Conservation (phyloP, 2,888 invertebrate genomes). For the Halictus ligatus region DNA sequence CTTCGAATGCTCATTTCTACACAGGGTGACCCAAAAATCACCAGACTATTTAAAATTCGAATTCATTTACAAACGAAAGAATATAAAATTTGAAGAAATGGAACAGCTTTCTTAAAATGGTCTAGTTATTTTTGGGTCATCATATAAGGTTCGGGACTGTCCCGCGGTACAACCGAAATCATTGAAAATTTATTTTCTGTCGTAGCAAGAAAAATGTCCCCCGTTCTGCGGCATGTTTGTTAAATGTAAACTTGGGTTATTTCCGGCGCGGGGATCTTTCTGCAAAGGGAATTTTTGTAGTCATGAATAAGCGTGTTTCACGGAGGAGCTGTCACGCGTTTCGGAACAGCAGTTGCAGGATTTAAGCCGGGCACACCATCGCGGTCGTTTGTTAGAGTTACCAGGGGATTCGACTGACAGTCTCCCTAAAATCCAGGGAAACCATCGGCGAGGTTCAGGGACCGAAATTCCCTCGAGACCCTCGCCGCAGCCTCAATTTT, state of each 20-base stretch:
- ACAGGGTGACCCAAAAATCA: no score
- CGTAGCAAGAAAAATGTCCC: neutral
- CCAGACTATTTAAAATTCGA: no score
- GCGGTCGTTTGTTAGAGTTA: conserved; percentile 31
- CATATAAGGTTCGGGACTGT: neutral
- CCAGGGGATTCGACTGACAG: conserved; percentile 2
- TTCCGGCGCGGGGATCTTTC: neutral
- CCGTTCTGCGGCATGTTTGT: neutral
- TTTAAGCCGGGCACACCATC: neutral
- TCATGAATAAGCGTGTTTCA: conserved; percentile 9
- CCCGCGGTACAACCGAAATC: neutral
- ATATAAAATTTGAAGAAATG: neutral
- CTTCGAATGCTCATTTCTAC: neutral
- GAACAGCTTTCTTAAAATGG: neutral
- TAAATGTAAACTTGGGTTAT: neutral
- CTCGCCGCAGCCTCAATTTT: neutral
- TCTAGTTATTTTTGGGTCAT: neutral
- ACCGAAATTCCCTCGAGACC: neutral
- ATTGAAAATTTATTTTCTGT: neutral
- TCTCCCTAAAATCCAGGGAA: neutral
- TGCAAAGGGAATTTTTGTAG: conserved; percentile 7
- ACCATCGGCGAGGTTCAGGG: neutral
- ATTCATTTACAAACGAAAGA: neutral
- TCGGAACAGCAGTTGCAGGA: conserved; percentile 8
- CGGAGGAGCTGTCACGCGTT: neutral